phyloP scores from a whole-genome alignment of 2,888 invertebrate species.

The Eurois occulta region DNA sequence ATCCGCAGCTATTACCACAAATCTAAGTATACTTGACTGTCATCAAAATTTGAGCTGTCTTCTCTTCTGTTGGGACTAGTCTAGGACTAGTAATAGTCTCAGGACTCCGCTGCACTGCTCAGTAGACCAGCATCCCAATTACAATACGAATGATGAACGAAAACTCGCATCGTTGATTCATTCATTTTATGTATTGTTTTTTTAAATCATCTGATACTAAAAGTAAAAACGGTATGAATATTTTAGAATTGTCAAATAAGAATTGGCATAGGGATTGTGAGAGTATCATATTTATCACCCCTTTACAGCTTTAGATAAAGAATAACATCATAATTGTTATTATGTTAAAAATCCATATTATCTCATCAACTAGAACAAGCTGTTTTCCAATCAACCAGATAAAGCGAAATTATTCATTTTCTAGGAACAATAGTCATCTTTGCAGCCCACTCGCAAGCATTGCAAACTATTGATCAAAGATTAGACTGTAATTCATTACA shows the following conservation, averaged over 20 bases:
- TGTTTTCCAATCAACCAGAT: neutral
- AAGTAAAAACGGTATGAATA: neutral
- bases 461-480: neutral
- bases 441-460: neutral
- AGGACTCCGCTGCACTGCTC: no score
- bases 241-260: neutral
- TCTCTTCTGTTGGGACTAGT: neutral
- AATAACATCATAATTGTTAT: no score
- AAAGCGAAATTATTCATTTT: neutral
- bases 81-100: no score
- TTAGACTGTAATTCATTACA: neutral
- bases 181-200: neutral
- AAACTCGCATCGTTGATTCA: neutral
- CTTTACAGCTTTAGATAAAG: neutral
- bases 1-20: neutral
- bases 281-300: neutral
- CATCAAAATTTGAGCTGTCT: neutral
- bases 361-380: neutral
- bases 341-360: neutral
- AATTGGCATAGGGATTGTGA: neutral
- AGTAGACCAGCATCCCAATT: neutral
- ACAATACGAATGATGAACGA: neutral
- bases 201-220: neutral
- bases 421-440: neutral
- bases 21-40: neutral